Base-by-base conservation (phyloP, 2,888 invertebrate genomes). In the Brenthis daphne region DNA sequence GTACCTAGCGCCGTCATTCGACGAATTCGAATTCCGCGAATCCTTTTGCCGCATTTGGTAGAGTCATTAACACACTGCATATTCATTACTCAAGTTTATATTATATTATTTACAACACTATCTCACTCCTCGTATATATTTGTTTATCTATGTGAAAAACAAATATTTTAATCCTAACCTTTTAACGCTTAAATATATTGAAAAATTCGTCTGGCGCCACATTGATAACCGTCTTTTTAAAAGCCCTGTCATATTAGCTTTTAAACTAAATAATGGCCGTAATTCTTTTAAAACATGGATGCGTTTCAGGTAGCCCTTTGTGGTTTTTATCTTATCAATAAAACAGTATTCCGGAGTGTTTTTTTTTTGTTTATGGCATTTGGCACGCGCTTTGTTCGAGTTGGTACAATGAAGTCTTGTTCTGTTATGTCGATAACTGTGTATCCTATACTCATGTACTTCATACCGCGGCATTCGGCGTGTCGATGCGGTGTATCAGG, bases 131-230 rank as follows among this genome's bases (percentile, higher is more conserved):
- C 20, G 16, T 12, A 6, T 58, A 48, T 29, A 24, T 63, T 13
- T 11, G n/a, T 43, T 13, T 16, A 24, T 20, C 24, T 63, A 50
- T 47, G n/a, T 66, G 33, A 47, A 57, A 58, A 65, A 68, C 65
- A 72, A 61, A 66, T 64, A 64, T 57, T 69, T 68, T 68, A 72
- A 74, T 72, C 71, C 73, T 72, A 77, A 74, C 75, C 70, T 64
- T 57, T 69, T 65, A 71, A 57, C 60, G 54, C 53, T 61, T 47
- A 61, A 73, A 68, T 58, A 65, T 56, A 66, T 61, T 73, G 68
- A 82, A 85, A 86, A 86, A 84, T 80, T 78, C 75, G 79, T 76
- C 82, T 81, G 87, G 88, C 87, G 88, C 86, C 87, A 85, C 85
- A 81, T 74, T 77, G 81, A 82, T 84, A 84, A 82, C 78, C 74